Conservation (phyloP, 37 sponge, comb jelly and placozoan genomes). For the Theonella swinhoei region DNA sequence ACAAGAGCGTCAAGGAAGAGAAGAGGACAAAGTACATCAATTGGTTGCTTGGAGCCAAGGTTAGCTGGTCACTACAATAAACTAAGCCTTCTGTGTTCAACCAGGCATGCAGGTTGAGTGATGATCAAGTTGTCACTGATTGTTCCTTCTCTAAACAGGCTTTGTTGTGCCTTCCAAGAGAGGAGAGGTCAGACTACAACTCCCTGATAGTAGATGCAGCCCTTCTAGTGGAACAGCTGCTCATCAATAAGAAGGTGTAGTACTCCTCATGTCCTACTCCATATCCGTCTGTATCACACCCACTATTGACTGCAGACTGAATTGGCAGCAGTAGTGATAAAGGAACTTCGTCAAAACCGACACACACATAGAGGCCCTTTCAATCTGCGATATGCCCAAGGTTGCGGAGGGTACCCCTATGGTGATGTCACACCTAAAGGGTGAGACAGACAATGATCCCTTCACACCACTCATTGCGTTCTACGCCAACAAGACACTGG, state of each 20-base stretch:
- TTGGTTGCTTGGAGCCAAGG: conserved; percentile 63
- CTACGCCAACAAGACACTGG: conserved; percentile 72
- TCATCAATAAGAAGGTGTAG: conserved; percentile 87
- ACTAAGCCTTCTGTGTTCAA: background rate
- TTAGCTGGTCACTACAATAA: background rate
- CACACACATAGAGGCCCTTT: conserved; percentile 1
- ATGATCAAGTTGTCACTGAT: too few relatives aligned
- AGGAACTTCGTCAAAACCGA: conserved; percentile 25
- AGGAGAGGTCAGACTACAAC: conserved; percentile 37
- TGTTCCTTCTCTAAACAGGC: too few relatives aligned
- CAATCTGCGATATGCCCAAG: conserved; percentile 30
- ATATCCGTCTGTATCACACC: background rate
- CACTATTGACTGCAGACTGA: conserved; percentile 45
- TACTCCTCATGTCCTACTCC: background rate
- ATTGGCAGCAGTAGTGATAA: conserved; percentile 66
- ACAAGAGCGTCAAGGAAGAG: background rate
- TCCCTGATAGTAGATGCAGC: conserved; percentile 54
- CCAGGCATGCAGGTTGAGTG: too few relatives aligned
- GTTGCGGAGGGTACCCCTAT: conserved; percentile 20
- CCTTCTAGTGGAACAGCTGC: conserved; percentile 85
- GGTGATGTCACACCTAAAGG: conserved; percentile 8
- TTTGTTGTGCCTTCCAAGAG: conserved; percentile 64
- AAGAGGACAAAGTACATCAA: conserved; percentile 35
- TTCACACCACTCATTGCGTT: conserved; percentile 59
- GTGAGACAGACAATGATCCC: conserved; percentile 20